phyloP scores from a whole-genome alignment of 2,113 vertebrate species.

The Ictidomys tridecemlineatus region DNA sequence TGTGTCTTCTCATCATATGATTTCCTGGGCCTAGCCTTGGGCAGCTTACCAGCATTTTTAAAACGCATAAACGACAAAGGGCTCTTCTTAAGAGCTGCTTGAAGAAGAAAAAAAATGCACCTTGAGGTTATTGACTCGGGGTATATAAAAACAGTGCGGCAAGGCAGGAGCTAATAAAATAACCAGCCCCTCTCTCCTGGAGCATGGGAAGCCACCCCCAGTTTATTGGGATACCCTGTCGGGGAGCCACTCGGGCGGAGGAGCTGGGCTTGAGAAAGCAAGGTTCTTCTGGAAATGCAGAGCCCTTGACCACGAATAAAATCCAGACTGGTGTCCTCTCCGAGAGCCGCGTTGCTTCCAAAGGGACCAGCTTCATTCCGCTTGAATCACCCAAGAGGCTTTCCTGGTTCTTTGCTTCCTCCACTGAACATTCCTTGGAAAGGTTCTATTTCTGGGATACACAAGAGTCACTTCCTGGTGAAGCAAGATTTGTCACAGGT shows the following conservation, averaged over 20 bases:
- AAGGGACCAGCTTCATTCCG: constrained; percentile 29
- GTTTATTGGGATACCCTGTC: background rate
- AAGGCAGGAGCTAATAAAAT: background rate
- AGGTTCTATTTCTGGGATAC: constrained; percentile 52
- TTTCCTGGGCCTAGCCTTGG: background rate
- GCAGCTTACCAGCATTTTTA: background rate
- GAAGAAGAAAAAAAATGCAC: background rate
- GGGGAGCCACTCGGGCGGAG: background rate
- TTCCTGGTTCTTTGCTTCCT: constrained; percentile 43
- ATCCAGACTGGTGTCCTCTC: background rate
- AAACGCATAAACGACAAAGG: background rate
- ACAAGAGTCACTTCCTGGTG: constrained; percentile 43
- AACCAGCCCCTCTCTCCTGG: background rate
- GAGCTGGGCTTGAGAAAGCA: background rate
- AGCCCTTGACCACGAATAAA: background rate
- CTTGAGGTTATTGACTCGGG: background rate
- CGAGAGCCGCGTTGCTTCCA: background rate
- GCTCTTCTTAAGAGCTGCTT: background rate
- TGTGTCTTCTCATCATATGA: background rate
- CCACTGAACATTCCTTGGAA: constrained; percentile 44
- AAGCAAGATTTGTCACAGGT: background rate
- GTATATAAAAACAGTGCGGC: background rate
- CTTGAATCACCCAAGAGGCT: constrained; percentile 10
- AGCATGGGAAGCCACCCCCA: background rate
- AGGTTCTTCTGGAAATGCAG: background rate